Percentiles rank a stretch among this genome's conserved stretches.
Conservation (phyloP, 2,797 vertebrate species). For the Vireo griseus region DNA sequence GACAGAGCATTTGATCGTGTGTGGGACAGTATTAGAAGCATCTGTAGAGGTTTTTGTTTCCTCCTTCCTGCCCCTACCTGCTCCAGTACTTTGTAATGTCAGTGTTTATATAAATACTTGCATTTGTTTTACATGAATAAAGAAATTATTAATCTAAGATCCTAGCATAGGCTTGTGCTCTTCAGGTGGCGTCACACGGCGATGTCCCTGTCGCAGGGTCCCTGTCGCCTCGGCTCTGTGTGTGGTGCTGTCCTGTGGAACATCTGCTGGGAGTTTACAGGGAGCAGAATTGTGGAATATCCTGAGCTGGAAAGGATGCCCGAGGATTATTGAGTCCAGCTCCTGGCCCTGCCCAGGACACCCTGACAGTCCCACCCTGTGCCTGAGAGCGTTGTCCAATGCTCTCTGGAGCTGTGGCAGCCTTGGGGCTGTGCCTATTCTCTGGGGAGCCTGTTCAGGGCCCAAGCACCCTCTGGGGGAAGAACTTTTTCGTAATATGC, state of each 20-base stretch:
- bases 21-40: constrained; percentile 76
- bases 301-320: neutral
- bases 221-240: accelerated
- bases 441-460: neutral
- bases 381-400: neutral
- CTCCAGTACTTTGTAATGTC: constrained; percentile 77
- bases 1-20: constrained; percentile 63
- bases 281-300: neutral
- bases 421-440: neutral
- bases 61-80: constrained; percentile 26
- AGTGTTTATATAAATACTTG: constrained; percentile 81
- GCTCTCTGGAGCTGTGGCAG: neutral
- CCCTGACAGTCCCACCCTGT: neutral
- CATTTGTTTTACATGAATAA: constrained; percentile 82
- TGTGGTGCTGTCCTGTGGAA: neutral
- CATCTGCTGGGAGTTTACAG: neutral
- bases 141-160: constrained; percentile 70
- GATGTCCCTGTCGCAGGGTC: too few species aligned
- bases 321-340: neutral
- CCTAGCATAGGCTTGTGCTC: neutral
- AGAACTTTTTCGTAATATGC: neutral
- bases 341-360: neutral
- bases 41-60: constrained; percentile 70
- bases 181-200: accelerated
- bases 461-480: neutral